A percentile compares a stretch with the other conserved stretches of the same genome.
These are phyloP conservation scores for Oncorhynchus masou DNA, from an alignment of 2,113 vertebrate species.

Conservation along the genomic window DNA sequence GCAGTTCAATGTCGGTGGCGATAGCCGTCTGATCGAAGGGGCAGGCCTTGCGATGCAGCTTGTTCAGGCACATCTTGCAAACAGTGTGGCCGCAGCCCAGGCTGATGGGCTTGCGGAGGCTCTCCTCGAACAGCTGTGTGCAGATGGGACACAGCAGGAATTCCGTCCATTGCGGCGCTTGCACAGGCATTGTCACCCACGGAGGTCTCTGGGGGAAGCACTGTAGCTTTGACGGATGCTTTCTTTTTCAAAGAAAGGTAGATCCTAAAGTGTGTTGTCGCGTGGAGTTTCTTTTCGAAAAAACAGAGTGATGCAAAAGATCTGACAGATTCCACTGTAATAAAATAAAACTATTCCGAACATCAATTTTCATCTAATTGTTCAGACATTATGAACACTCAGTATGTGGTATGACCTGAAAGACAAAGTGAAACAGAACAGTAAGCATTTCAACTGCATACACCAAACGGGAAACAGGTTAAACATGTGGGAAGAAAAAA, in stretches of 20 bases:
- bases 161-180: slow-evolving; percentile 99
- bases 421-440: slow-evolving; percentile 39
- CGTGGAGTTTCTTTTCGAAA: too few species aligned
- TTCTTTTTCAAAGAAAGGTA: slow-evolving; percentile 63
- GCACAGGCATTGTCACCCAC: slow-evolving; percentile 87
- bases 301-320: slow-evolving; percentile 44
- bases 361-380: slow-evolving; percentile 74
- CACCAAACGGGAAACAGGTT: too few species aligned
- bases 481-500: too few species aligned
- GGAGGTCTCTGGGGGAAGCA: too few species aligned
- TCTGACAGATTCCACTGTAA: slow-evolving; percentile 90
- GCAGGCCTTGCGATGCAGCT: slow-evolving; percentile 97
- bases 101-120: slow-evolving; percentile 95
- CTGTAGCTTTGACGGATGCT: too few species aligned
- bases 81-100: slow-evolving; percentile 97
- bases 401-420: slow-evolving; percentile 85
- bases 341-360: slow-evolving; percentile 69
- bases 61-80: slow-evolving; percentile 99
- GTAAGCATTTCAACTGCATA: too few species aligned
- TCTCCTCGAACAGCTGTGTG: slow-evolving; percentile 98
- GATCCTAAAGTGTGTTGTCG: too few species aligned
- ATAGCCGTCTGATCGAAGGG: slow-evolving; percentile 99
- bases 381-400: slow-evolving; percentile 76
- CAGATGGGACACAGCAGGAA: slow-evolving; percentile 99
- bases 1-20: slow-evolving; percentile 95